A percentile compares a stretch with the other conserved stretches of the same genome.
Conservation (phyloP, 2,113 vertebrate species). For the Rhizomys pruinosus region DNA sequence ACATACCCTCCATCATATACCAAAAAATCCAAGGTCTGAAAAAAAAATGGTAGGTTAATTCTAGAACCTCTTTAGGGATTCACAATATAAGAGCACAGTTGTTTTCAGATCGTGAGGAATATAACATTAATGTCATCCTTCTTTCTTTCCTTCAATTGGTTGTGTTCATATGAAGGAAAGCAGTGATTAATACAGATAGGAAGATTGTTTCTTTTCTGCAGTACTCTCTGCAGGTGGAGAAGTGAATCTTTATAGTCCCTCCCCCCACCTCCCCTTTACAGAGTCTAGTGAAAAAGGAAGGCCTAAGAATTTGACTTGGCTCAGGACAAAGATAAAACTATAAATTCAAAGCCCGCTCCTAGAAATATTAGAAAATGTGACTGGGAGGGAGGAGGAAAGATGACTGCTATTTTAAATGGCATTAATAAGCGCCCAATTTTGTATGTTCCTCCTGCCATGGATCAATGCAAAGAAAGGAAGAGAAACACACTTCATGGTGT, state of each 20-base stretch:
- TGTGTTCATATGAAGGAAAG: no score
- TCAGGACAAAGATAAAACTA: background rate
- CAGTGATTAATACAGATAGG: background rate
- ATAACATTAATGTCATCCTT: no score
- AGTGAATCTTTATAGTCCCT: background rate
- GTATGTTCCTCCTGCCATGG: background rate
- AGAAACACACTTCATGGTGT: background rate
- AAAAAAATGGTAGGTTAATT: no score
- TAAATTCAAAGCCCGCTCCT: background rate
- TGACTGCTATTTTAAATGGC: background rate
- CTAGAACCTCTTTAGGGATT: no score
- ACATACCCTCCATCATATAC: no score
- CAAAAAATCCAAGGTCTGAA: no score
- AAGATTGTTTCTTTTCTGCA: background rate
- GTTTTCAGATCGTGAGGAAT: no score
- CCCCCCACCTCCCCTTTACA: background rate
- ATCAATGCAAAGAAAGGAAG: background rate
- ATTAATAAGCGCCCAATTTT: background rate
- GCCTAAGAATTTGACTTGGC: background rate
- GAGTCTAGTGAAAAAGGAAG: background rate
- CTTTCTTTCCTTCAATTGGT: background rate
- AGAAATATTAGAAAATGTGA: no score
- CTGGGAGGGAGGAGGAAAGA: background rate
- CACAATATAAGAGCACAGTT: no score
- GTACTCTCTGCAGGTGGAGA: background rate